Evolutionary conservation across 2,888 invertebrate genomes (phyloP).

Genomic region (Ochlodes sylvanus): DNA sequence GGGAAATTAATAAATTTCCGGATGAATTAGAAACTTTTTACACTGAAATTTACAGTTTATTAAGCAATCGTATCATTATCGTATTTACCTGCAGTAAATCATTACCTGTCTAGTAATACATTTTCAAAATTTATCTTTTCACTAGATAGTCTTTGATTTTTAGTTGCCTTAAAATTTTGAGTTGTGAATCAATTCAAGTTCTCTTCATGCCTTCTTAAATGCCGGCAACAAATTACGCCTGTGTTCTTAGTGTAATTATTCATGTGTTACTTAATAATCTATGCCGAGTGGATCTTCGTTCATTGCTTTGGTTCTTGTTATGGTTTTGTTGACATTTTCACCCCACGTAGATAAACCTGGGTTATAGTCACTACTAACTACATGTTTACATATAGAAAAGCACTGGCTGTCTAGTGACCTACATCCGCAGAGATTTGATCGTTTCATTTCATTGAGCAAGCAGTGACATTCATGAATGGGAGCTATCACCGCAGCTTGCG

Average conservation of each 20-base stretch:
- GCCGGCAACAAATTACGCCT: too few relatives aligned
- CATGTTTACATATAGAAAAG: not conserved
- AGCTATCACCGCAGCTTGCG: conserved; percentile 38
- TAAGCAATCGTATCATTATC: not conserved
- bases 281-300: too few relatives aligned
- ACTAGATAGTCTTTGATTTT: too few relatives aligned
- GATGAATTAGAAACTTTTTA: conserved; percentile 19
- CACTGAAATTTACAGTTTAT: conserved; percentile 1
- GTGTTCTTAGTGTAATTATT: too few relatives aligned
- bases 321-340: too few relatives aligned
- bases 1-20: conserved; percentile 19
- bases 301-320: too few relatives aligned
- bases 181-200: too few relatives aligned
- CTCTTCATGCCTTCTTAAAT: too few relatives aligned
- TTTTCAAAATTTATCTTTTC: not conserved
- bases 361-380: not conserved
- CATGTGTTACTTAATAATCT: too few relatives aligned
- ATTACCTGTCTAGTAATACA: not conserved
- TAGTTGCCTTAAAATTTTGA: too few relatives aligned
- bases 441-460: conserved; percentile 65
- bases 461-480: conserved; percentile 51
- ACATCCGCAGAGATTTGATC: conserved; percentile 28
- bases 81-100: not conserved
- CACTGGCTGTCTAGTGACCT: conserved; percentile 20
- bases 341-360: too few relatives aligned